Evolutionary conservation across 2,888 invertebrate genomes (phyloP).

Genomic region (Acanthopleura granulata): DNA sequence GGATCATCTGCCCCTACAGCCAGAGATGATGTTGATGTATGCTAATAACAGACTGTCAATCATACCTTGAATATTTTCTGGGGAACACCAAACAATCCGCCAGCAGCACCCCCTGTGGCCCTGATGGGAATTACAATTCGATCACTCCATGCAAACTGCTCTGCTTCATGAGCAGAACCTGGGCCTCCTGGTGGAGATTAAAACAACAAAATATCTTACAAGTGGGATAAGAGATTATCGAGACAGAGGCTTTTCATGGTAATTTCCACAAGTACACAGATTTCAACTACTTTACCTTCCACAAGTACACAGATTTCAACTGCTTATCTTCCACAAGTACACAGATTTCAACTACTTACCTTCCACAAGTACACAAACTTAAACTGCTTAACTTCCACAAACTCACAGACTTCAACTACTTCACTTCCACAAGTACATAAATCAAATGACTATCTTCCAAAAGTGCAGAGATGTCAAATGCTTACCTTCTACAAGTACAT

Average conservation of each 20-base stretch:
- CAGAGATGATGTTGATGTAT: no score
- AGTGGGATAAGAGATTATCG: no score
- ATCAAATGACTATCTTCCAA: conserved; percentile 54
- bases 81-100: conserved; percentile 50
- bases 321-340: conserved; percentile 64
- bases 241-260: no score
- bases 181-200: conserved; percentile 59
- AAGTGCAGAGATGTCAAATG: conserved; percentile 65
- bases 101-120: conserved; percentile 60
- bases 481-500: conserved; percentile 63
- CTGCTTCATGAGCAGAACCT: conserved; percentile 60
- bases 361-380: conserved; percentile 65
- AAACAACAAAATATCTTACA: not conserved
- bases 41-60: no score
- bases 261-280: not conserved
- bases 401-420: conserved; percentile 63
- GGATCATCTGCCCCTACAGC: no score
- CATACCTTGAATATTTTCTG: conserved; percentile 52
- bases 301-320: conserved; percentile 66
- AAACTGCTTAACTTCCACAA: conserved; percentile 65
- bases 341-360: conserved; percentile 65
- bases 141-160: conserved; percentile 68
- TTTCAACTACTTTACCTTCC: conserved; percentile 59
- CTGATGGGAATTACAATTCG: conserved; percentile 64
- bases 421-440: no score